Conservation (phyloP, 2,113 vertebrate genomes). For the Gambusia affinis region DNA sequence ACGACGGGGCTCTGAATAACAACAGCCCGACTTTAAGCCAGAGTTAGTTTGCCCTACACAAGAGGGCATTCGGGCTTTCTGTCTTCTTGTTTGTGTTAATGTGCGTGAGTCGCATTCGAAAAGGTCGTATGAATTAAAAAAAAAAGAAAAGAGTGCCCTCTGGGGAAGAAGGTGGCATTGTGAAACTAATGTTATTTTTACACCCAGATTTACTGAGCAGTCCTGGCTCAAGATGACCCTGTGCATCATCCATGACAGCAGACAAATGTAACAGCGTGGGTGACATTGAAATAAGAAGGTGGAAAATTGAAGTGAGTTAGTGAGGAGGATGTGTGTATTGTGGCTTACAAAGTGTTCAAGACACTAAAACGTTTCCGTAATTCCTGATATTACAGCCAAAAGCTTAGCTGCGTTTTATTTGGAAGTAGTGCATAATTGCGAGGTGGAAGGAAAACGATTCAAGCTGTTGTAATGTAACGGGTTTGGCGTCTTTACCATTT, state of each 20-base stretch:
- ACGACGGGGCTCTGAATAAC: constrained; percentile 40
- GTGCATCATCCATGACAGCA: neutral
- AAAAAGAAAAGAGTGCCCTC: neutral
- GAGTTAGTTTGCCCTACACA: constrained; percentile 10
- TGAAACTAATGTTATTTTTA: constrained; percentile 3
- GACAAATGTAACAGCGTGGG: neutral
- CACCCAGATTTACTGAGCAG: neutral
- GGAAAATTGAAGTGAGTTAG: neutral
- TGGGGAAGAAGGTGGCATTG: neutral
- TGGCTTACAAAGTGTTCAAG: neutral
- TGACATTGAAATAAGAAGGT: neutral
- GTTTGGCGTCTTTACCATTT: neutral
- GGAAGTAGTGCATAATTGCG: neutral
- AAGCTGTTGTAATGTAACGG: too few species aligned
- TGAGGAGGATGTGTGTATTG: neutral
- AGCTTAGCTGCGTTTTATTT: neutral
- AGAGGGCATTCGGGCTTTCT: neutral
- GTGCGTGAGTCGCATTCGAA: neutral
- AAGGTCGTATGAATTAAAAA: neutral
- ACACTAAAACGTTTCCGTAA: neutral
- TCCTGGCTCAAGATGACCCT: neutral
- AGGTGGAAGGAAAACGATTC: neutral
- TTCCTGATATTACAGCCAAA: neutral
- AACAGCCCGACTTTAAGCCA: constrained; percentile 15
- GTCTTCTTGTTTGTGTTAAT: neutral